Percentiles rank a stretch among this genome's conserved stretches.
Conservation (phyloP, 2,888 invertebrate genomes). For the Spisula solida region DNA sequence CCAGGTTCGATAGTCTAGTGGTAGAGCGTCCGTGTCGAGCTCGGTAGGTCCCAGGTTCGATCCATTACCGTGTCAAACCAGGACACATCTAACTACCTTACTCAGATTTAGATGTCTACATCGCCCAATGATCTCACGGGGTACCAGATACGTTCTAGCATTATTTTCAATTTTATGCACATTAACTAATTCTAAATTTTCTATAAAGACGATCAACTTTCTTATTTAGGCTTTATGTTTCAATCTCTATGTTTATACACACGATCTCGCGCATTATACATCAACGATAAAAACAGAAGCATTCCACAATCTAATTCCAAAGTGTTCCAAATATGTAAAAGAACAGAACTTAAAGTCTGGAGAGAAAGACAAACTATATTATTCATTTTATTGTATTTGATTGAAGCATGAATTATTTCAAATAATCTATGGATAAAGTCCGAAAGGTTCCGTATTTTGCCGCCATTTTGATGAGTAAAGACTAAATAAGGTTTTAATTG, state of each 20-base stretch:
- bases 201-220: not conserved
- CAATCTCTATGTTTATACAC: not conserved
- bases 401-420: not conserved
- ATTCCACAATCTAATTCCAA: not conserved
- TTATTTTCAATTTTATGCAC: not conserved
- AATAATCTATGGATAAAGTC: slow-evolving; percentile 14
- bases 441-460: not conserved
- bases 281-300: not conserved
- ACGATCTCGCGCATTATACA: not conserved
- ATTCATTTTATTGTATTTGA: slow-evolving; percentile 1
- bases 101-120: too few relatives aligned
- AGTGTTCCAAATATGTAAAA: not conserved
- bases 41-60: too few relatives aligned
- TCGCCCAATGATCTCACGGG: not conserved
- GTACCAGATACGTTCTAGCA: not conserved
- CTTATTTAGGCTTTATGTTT: not conserved
- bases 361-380: not conserved
- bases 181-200: not conserved
- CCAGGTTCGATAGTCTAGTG: too few relatives aligned
- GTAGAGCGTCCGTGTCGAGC: too few relatives aligned
- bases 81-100: too few relatives aligned
- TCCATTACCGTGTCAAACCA: too few relatives aligned
- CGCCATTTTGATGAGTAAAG: not conserved
- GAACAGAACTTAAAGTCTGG: too few relatives aligned
- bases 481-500: not conserved